These are phyloP conservation scores for Drosophila burlai DNA, from an alignment of 1,140 invertebrate genomes.

Conservation along the genomic window DNA sequence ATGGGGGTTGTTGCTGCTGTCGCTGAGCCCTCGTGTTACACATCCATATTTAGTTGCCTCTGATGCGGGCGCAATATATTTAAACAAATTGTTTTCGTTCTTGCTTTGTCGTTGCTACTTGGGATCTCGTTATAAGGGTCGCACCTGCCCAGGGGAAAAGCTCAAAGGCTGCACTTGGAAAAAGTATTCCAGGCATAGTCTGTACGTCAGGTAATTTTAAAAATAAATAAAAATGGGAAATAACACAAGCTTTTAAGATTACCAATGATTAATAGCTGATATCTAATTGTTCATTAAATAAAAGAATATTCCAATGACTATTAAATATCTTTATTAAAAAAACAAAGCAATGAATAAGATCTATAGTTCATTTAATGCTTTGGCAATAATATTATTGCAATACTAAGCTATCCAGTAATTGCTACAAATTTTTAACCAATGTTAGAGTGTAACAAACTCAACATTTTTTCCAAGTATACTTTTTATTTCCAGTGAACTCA, in stretches of 20 bases:
- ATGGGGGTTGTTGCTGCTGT: slow-evolving; percentile 50
- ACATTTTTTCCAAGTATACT: background rate
- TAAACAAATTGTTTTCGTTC: slow-evolving; percentile 73
- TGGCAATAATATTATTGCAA: background rate
- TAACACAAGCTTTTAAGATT: too few species aligned
- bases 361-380: background rate
- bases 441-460: too few species aligned
- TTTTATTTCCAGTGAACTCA: slow-evolving; percentile 10
- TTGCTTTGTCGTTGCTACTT: slow-evolving; percentile 17
- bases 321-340: background rate
- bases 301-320: background rate
- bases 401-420: too few species aligned
- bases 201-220: background rate
- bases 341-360: background rate
- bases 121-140: slow-evolving; percentile 69
- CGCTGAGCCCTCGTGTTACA: slow-evolving; percentile 22
- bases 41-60: slow-evolving; percentile 55
- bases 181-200: background rate
- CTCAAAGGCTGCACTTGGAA: slow-evolving; percentile 9
- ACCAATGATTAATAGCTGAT: background rate
- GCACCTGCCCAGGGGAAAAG: slow-evolving; percentile 60
- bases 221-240: too few species aligned
- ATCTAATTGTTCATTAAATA: background rate
- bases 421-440: too few species aligned
- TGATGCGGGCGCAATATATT: slow-evolving; percentile 77